phyloP scores from a whole-genome alignment of 2,113 vertebrate species.

The Nerophis lumbriciformis region DNA sequence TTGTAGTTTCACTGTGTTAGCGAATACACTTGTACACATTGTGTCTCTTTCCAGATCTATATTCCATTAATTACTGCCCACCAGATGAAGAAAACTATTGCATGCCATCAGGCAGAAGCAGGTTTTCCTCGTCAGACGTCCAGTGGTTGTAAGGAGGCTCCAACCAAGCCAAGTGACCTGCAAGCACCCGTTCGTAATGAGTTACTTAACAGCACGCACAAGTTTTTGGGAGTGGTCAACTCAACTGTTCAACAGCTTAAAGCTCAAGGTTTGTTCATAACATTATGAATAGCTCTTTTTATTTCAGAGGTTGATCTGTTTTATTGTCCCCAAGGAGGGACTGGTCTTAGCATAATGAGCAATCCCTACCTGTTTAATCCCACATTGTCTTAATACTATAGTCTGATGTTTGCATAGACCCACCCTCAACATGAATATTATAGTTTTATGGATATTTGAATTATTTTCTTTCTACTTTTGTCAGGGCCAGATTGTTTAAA shows the following conservation, averaged over 20 bases:
- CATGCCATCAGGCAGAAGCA: slow-evolving; percentile 4
- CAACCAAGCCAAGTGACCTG: not conserved
- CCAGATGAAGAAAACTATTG: slow-evolving; percentile 57
- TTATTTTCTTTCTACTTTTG: too few species aligned
- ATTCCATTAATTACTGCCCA: slow-evolving; percentile 67
- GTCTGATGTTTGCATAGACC: too few species aligned
- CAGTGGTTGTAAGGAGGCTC: not conserved
- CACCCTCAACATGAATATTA: too few species aligned
- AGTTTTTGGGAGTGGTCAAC: slow-evolving; percentile 67
- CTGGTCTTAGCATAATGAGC: too few species aligned
- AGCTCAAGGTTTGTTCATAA: slow-evolving; percentile 66
- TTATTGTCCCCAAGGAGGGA: not conserved
- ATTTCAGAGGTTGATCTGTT: not conserved
- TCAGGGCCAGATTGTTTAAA: too few species aligned
- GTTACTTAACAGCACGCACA: slow-evolving; percentile 72
- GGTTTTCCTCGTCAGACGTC: slow-evolving; percentile 12
- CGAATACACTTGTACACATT: not conserved
- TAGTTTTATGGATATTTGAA: too few species aligned
- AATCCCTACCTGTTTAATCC: too few species aligned
- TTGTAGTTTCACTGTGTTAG: too few species aligned
- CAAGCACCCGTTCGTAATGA: slow-evolving; percentile 60
- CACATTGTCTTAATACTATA: too few species aligned
- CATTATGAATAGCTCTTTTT: not conserved
- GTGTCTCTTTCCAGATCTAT: slow-evolving; percentile 62
- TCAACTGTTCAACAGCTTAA: slow-evolving; percentile 71